phyloP scores from a whole-genome alignment of 2,797 vertebrate genomes.

The Merluccius polli region DNA sequence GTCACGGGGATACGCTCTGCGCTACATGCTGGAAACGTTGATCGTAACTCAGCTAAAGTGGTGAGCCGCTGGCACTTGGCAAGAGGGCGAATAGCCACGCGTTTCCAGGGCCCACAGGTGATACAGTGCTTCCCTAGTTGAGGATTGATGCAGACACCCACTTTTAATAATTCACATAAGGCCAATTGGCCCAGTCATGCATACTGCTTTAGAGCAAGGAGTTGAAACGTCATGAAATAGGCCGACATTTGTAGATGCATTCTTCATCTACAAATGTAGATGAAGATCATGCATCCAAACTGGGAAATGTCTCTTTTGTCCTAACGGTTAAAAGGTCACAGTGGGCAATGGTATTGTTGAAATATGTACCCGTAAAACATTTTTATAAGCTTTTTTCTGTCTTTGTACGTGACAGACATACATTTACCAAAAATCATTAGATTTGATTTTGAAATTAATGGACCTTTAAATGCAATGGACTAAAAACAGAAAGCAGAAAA shows the following conservation, averaged over 20 bases:
- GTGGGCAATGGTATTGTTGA: too few species aligned
- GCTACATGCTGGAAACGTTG: conserved; percentile 3
- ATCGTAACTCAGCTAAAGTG: conserved; percentile 30
- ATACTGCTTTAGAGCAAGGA: background rate
- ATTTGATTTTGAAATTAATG: background rate
- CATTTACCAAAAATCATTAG: background rate
- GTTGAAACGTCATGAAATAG: background rate
- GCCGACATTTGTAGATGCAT: background rate
- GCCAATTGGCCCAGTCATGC: background rate
- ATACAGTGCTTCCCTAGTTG: conserved; percentile 14
- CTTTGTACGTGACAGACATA: background rate
- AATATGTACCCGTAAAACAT: too few species aligned
- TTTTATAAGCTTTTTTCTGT: too few species aligned
- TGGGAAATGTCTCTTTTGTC: background rate
- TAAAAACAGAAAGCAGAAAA: background rate
- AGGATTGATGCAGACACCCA: conserved; percentile 15
- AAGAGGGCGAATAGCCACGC: conserved; percentile 39
- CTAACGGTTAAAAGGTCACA: background rate
- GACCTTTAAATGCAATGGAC: background rate
- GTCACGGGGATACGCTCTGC: conserved; percentile 32
- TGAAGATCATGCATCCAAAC: background rate
- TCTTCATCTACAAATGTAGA: too few species aligned
- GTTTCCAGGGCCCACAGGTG: conserved; percentile 37
- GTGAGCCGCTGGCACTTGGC: conserved; percentile 27
- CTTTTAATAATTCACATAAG: conserved; percentile 18